A percentile compares a stretch with the other conserved stretches of the same genome.
phyloP scores from a whole-genome alignment of 2,797 vertebrate genomes.

The Smutsia temminckii region DNA sequence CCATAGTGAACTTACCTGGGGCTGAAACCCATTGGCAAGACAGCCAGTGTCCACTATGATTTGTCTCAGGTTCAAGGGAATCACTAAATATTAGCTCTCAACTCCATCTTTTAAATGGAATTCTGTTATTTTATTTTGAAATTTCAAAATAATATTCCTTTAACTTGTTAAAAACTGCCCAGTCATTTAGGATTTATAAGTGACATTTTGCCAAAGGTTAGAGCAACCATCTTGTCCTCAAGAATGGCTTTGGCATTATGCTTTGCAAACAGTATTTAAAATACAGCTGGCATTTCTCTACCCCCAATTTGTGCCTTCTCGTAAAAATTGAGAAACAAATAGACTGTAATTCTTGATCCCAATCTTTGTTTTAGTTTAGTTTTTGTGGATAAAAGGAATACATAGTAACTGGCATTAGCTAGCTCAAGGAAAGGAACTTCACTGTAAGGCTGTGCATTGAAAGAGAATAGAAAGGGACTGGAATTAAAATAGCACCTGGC shows the following conservation, averaged over 20 bases:
- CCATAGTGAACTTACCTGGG: too few species aligned
- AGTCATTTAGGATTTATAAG: neutral
- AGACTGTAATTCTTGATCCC: neutral
- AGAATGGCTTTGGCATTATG: neutral
- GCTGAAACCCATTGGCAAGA: neutral
- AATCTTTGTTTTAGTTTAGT: neutral
- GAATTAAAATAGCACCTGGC: neutral
- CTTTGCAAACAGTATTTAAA: conserved; percentile 1
- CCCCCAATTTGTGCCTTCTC: neutral
- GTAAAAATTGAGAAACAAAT: conserved; percentile 9
- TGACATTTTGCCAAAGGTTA: conserved; percentile 2
- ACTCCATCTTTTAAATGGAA: neutral
- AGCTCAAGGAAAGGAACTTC: neutral
- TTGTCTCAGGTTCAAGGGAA: neutral
- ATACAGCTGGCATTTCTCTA: neutral
- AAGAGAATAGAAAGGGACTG: neutral
- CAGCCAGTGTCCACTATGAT: neutral
- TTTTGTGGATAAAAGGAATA: neutral
- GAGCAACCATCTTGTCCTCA: neutral
- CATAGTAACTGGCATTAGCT: neutral
- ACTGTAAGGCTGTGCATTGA: neutral
- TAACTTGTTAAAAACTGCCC: neutral
- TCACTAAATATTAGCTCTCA: neutral
- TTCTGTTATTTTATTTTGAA: neutral
- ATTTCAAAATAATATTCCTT: conserved; percentile 11